Base-by-base conservation (phyloP, 1,140 invertebrate genomes). In the Anastrepha ludens region DNA sequence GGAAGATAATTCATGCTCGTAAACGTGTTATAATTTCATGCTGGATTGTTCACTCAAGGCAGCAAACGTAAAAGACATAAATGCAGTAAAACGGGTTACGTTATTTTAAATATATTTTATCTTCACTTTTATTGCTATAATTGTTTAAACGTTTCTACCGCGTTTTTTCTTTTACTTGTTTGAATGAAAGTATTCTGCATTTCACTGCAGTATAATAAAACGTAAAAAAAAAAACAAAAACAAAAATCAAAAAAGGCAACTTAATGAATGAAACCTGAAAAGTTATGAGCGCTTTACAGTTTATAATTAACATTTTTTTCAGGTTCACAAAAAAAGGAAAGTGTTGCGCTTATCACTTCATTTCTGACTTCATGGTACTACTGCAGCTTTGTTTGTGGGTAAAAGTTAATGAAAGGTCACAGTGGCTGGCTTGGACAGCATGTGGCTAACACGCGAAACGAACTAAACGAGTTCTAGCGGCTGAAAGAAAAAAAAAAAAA, bases 151-250 rank as follows among this genome's bases (percentile, higher is more conserved):
- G 3, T 20, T 67, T 64, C 39, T 39, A 67, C 9, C 29, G 6
- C 62, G 62, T 2, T 67, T 67, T 20, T 41, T 67, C 39, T 41
- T 41, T 6, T n/a, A 3, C 11, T 41, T 64, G n/a, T n/a, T 11
- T 67, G 64, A 67, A 67, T 67, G 64, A 67, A 67, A 67, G 64
- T 67, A 11, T 67, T 67, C 64, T 67, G 64, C 64, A 67, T 67
- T 41, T 41, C 20, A 67, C 64, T 67, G 64, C 64, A 67, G 39
- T 29, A 64, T 20, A 64, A 64, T 20, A 20, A 64, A 64, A 64
- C 20, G 62, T 6, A 3, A 7, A 29, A 0, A 29, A 29, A 29
- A 29, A 29, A 29, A 29, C 0, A 29, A 29, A 29, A 29, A 29
- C 29, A 29, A 0, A 29, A 29, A 29, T 29, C 29, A 64, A 64